phyloP scores from a whole-genome alignment of 2,888 invertebrate genomes.

The Lithosia quadra region DNA sequence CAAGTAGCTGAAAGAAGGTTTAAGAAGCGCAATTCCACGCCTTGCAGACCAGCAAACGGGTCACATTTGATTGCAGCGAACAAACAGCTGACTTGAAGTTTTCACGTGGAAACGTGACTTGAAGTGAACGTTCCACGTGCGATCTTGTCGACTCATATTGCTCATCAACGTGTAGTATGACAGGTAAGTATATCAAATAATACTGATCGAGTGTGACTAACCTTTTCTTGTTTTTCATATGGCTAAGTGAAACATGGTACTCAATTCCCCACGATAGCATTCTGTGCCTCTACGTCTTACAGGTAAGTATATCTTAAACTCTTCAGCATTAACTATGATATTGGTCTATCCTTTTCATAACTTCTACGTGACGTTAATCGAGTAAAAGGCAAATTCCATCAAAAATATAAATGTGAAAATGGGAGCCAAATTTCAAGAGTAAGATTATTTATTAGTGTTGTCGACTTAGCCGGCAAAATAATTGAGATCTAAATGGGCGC shows the following conservation, averaged over 20 bases:
- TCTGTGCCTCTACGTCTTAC: too few species aligned
- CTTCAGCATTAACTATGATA: not conserved
- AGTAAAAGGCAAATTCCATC: not conserved
- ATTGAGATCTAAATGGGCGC: too few species aligned
- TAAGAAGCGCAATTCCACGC: not conserved
- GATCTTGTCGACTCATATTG: not conserved
- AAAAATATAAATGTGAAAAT: not conserved
- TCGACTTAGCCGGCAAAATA: not conserved
- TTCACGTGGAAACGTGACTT: not conserved
- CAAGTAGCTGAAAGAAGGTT: not conserved
- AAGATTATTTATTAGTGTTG: not conserved
- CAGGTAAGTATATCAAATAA: not conserved
- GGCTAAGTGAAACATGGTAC: not conserved
- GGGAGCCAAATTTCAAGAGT: not conserved
- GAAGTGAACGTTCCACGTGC: not conserved
- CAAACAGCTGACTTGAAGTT: not conserved
- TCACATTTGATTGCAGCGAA: not conserved
- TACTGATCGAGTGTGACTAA: not conserved
- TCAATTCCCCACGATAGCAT: not conserved
- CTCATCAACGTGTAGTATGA: not conserved
- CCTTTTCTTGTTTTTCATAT: too few species aligned
- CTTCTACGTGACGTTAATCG: not conserved
- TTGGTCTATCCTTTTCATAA: not conserved
- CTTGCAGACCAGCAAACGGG: not conserved
- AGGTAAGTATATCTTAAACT: too few species aligned